Conservation (phyloP, 2,113 vertebrate species). For the Platysternon megacephalum region DNA sequence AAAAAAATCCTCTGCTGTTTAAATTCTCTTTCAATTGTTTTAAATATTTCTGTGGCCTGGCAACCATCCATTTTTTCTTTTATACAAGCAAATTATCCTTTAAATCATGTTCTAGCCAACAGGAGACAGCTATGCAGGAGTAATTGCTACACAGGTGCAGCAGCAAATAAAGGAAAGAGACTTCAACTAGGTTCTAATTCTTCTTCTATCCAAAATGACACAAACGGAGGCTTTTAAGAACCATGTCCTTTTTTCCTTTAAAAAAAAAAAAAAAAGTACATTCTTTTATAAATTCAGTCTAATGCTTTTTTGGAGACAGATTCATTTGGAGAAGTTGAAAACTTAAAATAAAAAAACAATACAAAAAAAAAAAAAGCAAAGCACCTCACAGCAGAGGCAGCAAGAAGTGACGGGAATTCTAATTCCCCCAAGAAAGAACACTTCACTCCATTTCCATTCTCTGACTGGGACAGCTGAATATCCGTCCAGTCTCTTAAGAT, state of each 20-base stretch:
- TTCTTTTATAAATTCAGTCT: not conserved
- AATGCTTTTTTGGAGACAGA: not conserved
- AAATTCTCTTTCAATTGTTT: slow-evolving; percentile 30
- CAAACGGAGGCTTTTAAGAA: not conserved
- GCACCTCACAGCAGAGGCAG: slow-evolving; percentile 16
- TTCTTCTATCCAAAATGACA: not conserved
- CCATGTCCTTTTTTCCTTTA: not conserved
- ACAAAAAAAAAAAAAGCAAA: not conserved
- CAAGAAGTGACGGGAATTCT: not conserved
- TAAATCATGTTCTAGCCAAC: not conserved
- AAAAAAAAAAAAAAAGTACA: not conserved
- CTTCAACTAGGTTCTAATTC: not conserved
- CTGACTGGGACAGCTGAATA: slow-evolving; percentile 45
- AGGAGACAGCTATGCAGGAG: slow-evolving; percentile 5
- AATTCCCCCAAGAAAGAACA: not conserved
- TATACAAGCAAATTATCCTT: slow-evolving; percentile 27
- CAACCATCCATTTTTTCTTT: not conserved
- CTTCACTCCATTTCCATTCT: slow-evolving; percentile 46
- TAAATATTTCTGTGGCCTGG: slow-evolving; percentile 21
- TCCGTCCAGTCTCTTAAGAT: slow-evolving; percentile 36
- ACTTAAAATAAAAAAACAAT: not conserved
- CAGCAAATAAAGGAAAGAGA: too few species aligned
- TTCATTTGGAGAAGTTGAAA: not conserved
- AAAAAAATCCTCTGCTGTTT: slow-evolving; percentile 27
- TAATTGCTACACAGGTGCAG: not conserved